Conservation (phyloP, 2,113 vertebrate species). For the Scolopax mira region DNA sequence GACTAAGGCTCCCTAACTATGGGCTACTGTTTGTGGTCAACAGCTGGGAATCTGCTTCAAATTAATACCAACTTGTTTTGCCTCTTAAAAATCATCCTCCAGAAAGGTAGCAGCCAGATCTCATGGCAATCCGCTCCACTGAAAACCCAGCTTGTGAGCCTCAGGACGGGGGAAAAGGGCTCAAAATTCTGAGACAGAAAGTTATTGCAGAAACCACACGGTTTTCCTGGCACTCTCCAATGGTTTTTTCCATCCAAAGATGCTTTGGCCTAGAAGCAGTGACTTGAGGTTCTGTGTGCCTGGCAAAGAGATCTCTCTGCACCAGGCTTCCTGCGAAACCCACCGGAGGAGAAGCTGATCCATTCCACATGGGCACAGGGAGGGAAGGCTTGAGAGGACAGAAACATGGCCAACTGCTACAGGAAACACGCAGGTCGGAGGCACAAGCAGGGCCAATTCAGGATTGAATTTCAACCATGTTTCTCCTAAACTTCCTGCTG, state of each 20-base stretch:
- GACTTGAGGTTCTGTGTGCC: neutral
- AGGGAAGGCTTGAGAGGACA: neutral
- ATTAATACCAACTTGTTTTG: neutral
- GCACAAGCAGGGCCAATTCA: neutral
- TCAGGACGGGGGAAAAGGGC: neutral
- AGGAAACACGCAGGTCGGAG: neutral
- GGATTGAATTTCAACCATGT: neutral
- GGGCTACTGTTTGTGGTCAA: neutral
- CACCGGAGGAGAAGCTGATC: neutral
- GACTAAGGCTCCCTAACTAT: neutral
- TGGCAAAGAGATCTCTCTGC: neutral
- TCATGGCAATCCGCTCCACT: accelerated
- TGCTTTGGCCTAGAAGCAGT: neutral
- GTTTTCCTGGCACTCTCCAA: neutral
- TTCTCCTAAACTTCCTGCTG: neutral
- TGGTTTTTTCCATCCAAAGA: conserved; percentile 29
- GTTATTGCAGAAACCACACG: conserved; percentile 6
- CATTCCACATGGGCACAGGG: neutral
- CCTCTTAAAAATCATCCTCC: neutral
- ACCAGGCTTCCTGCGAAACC: neutral
- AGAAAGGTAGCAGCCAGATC: neutral
- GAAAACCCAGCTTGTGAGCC: neutral
- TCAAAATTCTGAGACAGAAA: neutral
- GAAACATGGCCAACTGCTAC: neutral
- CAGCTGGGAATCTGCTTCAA: conserved; percentile 14